Evolutionary conservation across 2,888 invertebrate species (phyloP), one percentile per base, ranked within the genome.

Genomic region (Oligia fasciuncula): DNA sequence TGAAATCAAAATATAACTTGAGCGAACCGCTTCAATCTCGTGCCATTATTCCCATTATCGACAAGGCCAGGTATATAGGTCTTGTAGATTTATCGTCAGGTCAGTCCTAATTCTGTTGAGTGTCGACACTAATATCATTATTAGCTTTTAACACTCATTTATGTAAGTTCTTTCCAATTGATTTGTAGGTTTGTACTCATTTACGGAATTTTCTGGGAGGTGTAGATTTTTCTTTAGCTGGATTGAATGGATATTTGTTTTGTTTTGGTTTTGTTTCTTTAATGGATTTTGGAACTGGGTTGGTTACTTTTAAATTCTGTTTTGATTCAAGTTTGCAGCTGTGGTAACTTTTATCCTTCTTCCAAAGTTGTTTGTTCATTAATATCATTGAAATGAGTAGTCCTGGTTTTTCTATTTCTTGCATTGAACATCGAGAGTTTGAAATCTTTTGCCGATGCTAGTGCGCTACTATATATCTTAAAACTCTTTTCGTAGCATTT

Each of bases 41-140:
- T 8, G 65, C 62, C 65, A 4, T 77, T 77, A 77, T 29, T 40
- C 81, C 17, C 75, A 81, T 88, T 69, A 70, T 23, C 5, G 19
- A 35, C 65, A 67, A 81, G 78, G 76, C 77, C 78, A 87, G 80
- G 80, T 87, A 88, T 65, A 81, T 88, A 86, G 88, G 87, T 85
- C 86, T 82, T 29, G 14, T 17, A 74, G 79, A 88, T 88, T 87
- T 86, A 88, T 86, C 11, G 75, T 35, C 35, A 81, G 87, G 73
- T 83, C 81, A 63, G 62, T 80, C 80, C 80, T 88, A 87, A 84
- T 88, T 84, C 78, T 51, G 57, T 77, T 40, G 79, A 75, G 83
- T 88, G 81, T 77, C 57, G 62, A 72, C 74, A 51, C 72, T 80
- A 73, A 68, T 71, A 84, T 75, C 66, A 69, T 81, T 74, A 85